These are phyloP conservation scores for Actinia equina DNA, from an alignment of 64 coral and sea anemone genomes.

Conservation along the genomic window DNA sequence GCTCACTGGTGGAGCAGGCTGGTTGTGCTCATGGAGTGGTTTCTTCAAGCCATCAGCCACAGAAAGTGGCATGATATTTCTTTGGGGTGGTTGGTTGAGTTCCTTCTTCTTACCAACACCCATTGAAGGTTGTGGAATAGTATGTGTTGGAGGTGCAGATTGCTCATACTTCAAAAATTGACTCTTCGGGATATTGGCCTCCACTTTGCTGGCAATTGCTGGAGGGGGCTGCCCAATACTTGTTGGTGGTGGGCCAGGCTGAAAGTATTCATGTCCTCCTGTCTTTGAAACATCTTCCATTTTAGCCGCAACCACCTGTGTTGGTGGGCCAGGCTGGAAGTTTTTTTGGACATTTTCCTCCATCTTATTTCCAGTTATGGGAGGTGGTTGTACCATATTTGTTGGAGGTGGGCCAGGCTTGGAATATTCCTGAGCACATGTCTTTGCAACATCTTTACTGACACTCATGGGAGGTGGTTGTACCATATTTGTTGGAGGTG, in stretches of 20 bases:
- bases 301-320: neutral
- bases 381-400: neutral
- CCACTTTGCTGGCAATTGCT: neutral
- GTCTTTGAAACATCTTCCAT: neutral
- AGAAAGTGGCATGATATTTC: neutral
- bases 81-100: neutral
- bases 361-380: too few relatives aligned
- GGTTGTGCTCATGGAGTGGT: neutral
- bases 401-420: neutral
- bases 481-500: neutral
- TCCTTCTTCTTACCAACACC: neutral
- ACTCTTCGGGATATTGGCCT: neutral
- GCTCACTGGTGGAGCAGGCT: neutral
- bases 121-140: neutral
- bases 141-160: neutral
- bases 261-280: neutral
- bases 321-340: neutral
- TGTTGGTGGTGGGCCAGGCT: neutral
- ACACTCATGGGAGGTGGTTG: neutral
- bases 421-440: neutral
- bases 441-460: neutral
- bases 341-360: too few relatives aligned
- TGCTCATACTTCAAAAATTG: neutral
- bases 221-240: neutral
- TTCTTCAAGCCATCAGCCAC: neutral